Evolutionary conservation across 2,113 vertebrate species (phyloP).

Genomic region (Tyrannus savana): DNA sequence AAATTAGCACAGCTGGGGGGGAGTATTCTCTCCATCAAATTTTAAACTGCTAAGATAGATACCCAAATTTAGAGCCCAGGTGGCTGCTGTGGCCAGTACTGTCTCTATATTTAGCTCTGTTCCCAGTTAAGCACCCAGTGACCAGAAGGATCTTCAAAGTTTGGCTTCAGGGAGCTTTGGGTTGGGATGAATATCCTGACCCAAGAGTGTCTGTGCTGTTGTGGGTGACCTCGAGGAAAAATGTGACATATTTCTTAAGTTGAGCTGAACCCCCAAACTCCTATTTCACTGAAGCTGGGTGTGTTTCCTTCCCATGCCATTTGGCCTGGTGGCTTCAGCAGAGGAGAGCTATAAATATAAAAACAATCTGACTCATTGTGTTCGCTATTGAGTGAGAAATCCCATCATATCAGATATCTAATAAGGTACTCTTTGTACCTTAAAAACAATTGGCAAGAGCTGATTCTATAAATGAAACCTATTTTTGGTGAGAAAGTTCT

Average conservation of each 20-base stretch:
- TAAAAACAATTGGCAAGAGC: background rate
- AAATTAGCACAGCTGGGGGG: background rate
- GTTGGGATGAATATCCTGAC: background rate
- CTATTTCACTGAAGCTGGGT: background rate
- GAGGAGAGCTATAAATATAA: background rate
- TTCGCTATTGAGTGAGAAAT: background rate
- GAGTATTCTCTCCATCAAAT: background rate
- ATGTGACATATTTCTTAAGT: rapidly evolving
- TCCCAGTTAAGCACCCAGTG: background rate
- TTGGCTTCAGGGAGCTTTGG: background rate
- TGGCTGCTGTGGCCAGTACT: background rate
- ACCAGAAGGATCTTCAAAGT: background rate
- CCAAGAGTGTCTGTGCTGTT: background rate
- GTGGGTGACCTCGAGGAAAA: rapidly evolving
- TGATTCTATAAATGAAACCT: background rate
- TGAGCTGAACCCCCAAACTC: background rate
- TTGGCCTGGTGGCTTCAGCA: background rate
- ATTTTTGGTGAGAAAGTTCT: background rate
- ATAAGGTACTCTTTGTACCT: background rate
- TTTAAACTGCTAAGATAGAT: background rate
- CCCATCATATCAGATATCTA: background rate
- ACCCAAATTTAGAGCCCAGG: background rate
- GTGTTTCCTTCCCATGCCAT: background rate
- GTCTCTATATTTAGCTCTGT: background rate
- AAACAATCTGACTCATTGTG: rapidly evolving